Conservation (phyloP, 2,113 vertebrate genomes). For the Sakesphorus luctuosus region DNA sequence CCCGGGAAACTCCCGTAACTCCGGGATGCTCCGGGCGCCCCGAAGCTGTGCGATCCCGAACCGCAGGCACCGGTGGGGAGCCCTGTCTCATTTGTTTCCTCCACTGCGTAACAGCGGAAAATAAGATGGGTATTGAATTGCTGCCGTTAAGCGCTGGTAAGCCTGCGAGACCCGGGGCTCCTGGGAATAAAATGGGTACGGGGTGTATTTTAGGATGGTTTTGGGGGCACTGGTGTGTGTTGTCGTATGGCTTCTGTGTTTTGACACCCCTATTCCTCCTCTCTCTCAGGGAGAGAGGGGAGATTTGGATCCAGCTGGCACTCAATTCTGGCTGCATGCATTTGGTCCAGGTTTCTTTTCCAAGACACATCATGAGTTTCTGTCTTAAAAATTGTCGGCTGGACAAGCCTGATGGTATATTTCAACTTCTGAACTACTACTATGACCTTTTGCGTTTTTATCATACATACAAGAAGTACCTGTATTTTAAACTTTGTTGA, state of each 20-base stretch:
- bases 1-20: background rate
- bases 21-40: background rate
- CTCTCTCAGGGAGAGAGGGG: background rate
- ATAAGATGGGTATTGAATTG: background rate
- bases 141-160: background rate
- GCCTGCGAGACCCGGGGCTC: background rate
- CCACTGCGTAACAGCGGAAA: background rate
- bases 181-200: background rate
- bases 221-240: background rate
- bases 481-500: background rate
- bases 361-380: background rate
- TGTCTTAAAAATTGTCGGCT: conserved; percentile 24
- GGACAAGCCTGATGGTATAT: background rate
- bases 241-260: background rate
- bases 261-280: background rate
- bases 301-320: background rate
- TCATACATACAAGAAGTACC: background rate
- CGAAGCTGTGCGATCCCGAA: background rate
- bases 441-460: background rate
- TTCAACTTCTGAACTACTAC: background rate
- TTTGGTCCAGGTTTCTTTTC: background rate
- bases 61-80: too few species aligned
- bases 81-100: background rate
- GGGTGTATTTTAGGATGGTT: background rate
- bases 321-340: background rate